phyloP scores from a whole-genome alignment of 2,888 invertebrate species.

The Plebejus argus region DNA sequence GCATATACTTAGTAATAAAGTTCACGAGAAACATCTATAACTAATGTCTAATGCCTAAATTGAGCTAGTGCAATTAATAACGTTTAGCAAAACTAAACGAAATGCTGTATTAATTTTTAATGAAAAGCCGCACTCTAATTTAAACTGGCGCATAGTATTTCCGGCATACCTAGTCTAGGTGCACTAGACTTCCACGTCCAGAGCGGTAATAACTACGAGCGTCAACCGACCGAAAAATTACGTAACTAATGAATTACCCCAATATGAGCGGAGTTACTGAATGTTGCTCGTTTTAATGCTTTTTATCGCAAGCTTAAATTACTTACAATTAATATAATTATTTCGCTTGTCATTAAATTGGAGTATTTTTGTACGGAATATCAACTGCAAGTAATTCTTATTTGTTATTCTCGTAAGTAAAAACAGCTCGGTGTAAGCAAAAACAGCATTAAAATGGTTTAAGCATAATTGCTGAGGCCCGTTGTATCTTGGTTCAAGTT shows the following conservation, averaged over 20 bases:
- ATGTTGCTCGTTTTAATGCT: background rate
- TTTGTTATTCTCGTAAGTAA: no score
- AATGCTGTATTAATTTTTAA: background rate
- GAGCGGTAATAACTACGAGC: conserved; percentile 4
- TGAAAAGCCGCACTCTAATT: background rate
- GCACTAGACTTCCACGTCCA: background rate
- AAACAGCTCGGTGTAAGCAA: no score
- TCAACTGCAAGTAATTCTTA: no score
- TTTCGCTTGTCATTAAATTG: background rate
- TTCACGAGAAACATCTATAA: no score
- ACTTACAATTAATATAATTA: background rate
- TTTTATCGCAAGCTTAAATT: conserved; percentile 17
- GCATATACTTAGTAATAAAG: no score
- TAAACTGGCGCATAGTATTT: background rate
- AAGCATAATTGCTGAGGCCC: no score
- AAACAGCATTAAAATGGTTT: no score
- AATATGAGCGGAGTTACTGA: background rate
- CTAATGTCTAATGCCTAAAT: no score
- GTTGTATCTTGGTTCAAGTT: no score
- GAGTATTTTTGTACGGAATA: background rate
- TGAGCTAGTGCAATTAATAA: no score
- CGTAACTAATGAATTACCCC: conserved; percentile 2
- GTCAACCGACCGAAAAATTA: conserved; percentile 21
- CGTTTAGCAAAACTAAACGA: background rate
- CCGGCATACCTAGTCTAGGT: background rate